Conservation (phyloP, 2,888 invertebrate genomes). For the Acheta domesticus region DNA sequence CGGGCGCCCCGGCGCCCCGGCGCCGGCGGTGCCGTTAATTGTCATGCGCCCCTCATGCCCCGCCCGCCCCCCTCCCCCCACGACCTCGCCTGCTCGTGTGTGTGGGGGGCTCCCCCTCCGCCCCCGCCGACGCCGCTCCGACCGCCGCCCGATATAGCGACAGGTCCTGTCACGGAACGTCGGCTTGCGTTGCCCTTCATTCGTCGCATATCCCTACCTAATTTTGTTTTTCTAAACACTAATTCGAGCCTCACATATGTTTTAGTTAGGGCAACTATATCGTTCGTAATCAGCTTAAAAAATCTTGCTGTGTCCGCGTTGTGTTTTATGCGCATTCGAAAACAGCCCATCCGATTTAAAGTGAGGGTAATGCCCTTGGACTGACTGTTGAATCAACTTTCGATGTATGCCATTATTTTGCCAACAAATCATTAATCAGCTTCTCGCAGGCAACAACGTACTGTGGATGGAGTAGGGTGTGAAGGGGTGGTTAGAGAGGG, state of each 20-base stretch:
- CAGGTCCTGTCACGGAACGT: background rate
- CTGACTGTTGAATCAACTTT: slow-evolving; percentile 18
- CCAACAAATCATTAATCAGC: slow-evolving; percentile 18
- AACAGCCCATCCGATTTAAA: background rate
- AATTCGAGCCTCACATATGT: background rate
- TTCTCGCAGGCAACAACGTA: background rate
- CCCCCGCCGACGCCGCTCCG: too few species aligned
- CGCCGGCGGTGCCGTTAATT: too few species aligned
- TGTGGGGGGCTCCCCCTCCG: too few species aligned
- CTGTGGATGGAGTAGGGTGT: background rate
- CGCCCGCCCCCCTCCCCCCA: too few species aligned
- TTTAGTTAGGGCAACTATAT: background rate
- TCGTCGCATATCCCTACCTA: background rate
- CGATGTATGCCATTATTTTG: slow-evolving; percentile 8
- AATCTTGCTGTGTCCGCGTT: background rate
- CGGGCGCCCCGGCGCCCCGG: too few species aligned
- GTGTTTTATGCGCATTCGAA: background rate
- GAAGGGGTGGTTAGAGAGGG: background rate
- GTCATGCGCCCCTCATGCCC: too few species aligned
- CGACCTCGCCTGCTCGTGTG: too few species aligned
- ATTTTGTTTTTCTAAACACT: slow-evolving; percentile 1
- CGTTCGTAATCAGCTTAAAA: background rate
- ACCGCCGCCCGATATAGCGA: background rate
- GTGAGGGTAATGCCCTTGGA: background rate
- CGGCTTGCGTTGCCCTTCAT: background rate